Conservation (phyloP, 2,113 vertebrate genomes). For the Xiphophorus couchianus region DNA sequence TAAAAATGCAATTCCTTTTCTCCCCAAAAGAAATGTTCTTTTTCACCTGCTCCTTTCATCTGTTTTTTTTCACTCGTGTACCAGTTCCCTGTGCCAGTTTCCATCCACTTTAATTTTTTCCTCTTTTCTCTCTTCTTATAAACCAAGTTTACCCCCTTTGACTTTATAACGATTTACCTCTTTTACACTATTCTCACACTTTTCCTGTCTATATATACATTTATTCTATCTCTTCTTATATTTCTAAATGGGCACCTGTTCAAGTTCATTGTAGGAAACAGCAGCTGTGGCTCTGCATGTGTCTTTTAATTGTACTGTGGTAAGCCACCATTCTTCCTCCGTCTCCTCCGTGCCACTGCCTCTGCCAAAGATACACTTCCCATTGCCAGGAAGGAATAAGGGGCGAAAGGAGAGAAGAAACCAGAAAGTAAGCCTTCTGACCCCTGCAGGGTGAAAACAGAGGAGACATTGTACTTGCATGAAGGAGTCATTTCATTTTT, state of each 20-base stretch:
- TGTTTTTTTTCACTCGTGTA: not conserved
- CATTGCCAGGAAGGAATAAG: slow-evolving; percentile 40
- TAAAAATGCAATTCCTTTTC: not conserved
- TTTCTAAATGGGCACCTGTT: slow-evolving; percentile 42
- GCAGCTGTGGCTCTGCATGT: slow-evolving; percentile 10
- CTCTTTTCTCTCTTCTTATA: not conserved
- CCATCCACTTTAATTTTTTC: not conserved
- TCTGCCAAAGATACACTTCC: slow-evolving; percentile 71
- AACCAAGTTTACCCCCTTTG: not conserved
- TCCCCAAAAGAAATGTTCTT: not conserved
- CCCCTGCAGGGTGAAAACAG: slow-evolving; percentile 53
- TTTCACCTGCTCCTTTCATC: slow-evolving; percentile 2
- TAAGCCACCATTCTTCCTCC: slow-evolving; percentile 46
- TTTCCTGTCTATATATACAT: not conserved
- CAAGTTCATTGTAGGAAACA: not conserved
- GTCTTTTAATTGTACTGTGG: slow-evolving; percentile 38
- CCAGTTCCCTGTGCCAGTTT: not conserved
- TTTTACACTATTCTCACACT: not conserved
- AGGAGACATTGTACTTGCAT: slow-evolving; percentile 46
- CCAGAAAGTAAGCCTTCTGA: slow-evolving; percentile 43
- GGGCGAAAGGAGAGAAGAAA: slow-evolving; percentile 24
- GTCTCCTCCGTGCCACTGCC: slow-evolving; percentile 36
- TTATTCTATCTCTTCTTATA: not conserved
- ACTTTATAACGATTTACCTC: not conserved
- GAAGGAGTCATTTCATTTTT: not conserved